Conservation (phyloP, 2,888 invertebrate species). For the Macaria notata region DNA sequence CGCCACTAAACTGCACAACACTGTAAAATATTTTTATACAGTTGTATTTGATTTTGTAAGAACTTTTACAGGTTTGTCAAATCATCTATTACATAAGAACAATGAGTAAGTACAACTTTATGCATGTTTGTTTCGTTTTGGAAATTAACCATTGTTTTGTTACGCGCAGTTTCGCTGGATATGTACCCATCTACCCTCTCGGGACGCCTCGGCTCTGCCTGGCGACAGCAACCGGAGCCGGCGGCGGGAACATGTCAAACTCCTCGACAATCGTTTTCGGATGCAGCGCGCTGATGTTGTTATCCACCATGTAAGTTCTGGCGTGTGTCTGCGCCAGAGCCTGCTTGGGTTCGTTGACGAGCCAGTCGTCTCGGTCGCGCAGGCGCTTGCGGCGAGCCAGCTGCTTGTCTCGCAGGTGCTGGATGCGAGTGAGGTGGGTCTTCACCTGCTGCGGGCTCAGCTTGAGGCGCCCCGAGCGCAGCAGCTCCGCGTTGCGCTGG, state of each 20-base stretch:
- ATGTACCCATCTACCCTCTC: conserved; percentile 14
- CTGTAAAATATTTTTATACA: too few species aligned
- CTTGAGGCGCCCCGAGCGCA: conserved; percentile 67
- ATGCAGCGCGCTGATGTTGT: conserved; percentile 79
- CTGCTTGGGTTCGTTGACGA: conserved; percentile 60
- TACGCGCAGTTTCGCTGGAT: too few species aligned
- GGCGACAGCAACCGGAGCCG: conserved; percentile 22
- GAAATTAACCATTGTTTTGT: too few species aligned
- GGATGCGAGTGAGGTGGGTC: conserved; percentile 61
- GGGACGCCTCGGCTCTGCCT: conserved; percentile 40
- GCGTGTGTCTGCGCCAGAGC: conserved; percentile 74
- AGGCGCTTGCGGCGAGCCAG: conserved; percentile 58
- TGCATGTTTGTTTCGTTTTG: too few species aligned
- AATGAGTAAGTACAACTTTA: too few species aligned
- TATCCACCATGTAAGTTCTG: conserved; percentile 77
- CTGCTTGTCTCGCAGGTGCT: conserved; percentile 70
- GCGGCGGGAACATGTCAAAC: conserved; percentile 67
- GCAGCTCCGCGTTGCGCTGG: conserved; percentile 66
- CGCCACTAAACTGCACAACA: too few species aligned
- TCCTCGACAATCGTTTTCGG: conserved; percentile 83
- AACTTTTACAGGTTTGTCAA: too few species aligned
- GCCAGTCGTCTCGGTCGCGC: conserved; percentile 60
- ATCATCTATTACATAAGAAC: too few species aligned
- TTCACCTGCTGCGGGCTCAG: conserved; percentile 69
- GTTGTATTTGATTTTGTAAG: too few species aligned